Conservation (phyloP, 2,888 invertebrate species). For the Oconnorella tubifera region DNA sequence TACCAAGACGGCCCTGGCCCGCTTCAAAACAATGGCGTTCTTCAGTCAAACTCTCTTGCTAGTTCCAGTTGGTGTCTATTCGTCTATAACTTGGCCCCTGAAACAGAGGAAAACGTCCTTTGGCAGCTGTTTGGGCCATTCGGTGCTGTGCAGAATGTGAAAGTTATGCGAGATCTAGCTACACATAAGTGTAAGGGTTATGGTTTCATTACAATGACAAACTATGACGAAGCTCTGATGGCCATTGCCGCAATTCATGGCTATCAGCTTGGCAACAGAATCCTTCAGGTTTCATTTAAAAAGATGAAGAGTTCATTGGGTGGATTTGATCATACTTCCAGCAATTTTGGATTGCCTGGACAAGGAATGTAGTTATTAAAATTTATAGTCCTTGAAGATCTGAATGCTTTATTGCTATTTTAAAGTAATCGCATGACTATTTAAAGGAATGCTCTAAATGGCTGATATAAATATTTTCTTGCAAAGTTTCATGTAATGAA, state of each 20-base stretch:
- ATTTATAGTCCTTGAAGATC: no score
- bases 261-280: conserved; percentile 88
- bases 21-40: conserved; percentile 34
- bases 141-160: conserved; percentile 94
- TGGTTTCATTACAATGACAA: conserved; percentile 97
- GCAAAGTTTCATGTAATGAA: no score
- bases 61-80: conserved; percentile 80
- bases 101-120: conserved; percentile 83
- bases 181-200: conserved; percentile 98
- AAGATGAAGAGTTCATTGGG: conserved; percentile 18
- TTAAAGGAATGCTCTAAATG: no score
- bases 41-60: conserved; percentile 44
- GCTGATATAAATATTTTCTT: no score
- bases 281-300: conserved; percentile 65
- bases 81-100: conserved; percentile 86
- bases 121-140: conserved; percentile 96
- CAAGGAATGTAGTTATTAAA: no score
- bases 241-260: conserved; percentile 95
- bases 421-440: no score
- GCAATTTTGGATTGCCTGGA: no score
- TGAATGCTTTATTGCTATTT: no score
- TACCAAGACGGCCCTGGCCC: conserved; percentile 1
- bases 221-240: conserved; percentile 92
- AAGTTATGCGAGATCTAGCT: conserved; percentile 90
- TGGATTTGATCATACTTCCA: background rate